Evolutionary conservation across 2,888 invertebrate genomes (phyloP).

Genomic region (Macrosoma leucophasiata): DNA sequence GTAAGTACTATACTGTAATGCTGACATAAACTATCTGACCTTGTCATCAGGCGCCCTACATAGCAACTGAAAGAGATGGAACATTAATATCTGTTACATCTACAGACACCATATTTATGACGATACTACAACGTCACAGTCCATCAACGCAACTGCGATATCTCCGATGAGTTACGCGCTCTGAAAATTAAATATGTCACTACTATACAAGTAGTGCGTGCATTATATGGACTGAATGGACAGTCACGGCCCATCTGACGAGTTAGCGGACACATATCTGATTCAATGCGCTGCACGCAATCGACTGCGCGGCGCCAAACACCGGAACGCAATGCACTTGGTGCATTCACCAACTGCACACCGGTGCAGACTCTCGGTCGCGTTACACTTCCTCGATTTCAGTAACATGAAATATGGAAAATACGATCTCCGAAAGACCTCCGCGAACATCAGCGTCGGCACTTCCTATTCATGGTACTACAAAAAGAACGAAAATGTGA

Average conservation of each 20-base stretch:
- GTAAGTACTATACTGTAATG: too few species aligned
- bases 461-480: conserved; percentile 73
- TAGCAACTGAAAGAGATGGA: too few species aligned
- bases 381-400: conserved; percentile 42
- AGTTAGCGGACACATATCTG: conserved; percentile 33
- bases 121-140: conserved; percentile 33
- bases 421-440: conserved; percentile 69
- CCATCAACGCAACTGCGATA: conserved; percentile 46
- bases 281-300: conserved; percentile 45
- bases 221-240: conserved; percentile 37
- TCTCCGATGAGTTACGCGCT: conserved; percentile 60
- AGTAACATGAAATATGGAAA: conserved; percentile 72
- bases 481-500: conserved; percentile 56
- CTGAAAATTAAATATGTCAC: conserved; percentile 62
- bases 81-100: too few species aligned
- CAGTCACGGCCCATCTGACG: conserved; percentile 52
- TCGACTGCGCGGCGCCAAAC: conserved; percentile 34
- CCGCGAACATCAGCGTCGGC: conserved; percentile 61
- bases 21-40: too few species aligned
- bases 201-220: conserved; percentile 48
- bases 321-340: conserved; percentile 57
- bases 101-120: too few species aligned
- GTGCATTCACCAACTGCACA: conserved; percentile 48
- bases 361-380: conserved; percentile 49
- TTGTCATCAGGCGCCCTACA: too few species aligned